Percentiles rank a stretch among this genome's conserved stretches.
Evolutionary conservation across 1,140 invertebrate genomes (phyloP).

Genomic region (Pemphigus obesinymphae): DNA sequence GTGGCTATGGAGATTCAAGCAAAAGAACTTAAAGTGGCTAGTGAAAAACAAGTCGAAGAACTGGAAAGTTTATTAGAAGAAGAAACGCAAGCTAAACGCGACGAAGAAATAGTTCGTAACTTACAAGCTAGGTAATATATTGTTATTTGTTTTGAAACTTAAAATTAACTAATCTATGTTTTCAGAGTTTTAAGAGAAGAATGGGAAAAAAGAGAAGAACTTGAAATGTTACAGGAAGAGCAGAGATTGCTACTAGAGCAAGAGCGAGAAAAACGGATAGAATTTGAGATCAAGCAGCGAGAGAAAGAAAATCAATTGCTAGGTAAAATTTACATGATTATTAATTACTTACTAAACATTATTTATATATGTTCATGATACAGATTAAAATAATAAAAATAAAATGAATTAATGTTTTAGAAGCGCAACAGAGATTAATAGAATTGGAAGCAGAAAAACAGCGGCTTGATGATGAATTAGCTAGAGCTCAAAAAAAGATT

Average conservation of each 20-base stretch:
- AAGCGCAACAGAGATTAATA: constrained; percentile 61
- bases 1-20: constrained; percentile 63
- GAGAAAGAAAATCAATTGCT: constrained; percentile 67
- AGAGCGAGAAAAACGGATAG: constrained; percentile 66
- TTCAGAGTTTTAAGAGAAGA: constrained; percentile 70
- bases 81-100: constrained; percentile 74
- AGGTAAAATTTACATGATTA: constrained; percentile 50
- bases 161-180: neutral
- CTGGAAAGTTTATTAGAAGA: constrained; percentile 68
- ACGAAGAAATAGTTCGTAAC: constrained; percentile 75
- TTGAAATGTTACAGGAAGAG: constrained; percentile 70
- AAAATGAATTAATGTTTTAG: constrained; percentile 51
- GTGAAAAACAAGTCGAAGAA: constrained; percentile 65
- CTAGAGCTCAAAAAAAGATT: constrained; percentile 62
- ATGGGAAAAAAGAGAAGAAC: constrained; percentile 73
- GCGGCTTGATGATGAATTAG: constrained; percentile 62
- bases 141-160: constrained; percentile 8
- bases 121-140: constrained; percentile 60
- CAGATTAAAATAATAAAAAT: too few relatives aligned
- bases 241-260: constrained; percentile 66
- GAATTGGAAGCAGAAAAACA: constrained; percentile 65
- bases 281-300: constrained; percentile 65
- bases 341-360: neutral
- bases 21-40: constrained; percentile 61
- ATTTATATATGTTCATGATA: neutral